Base-by-base conservation (phyloP, 2,797 vertebrate species). In the Sus cebifrons region DNA sequence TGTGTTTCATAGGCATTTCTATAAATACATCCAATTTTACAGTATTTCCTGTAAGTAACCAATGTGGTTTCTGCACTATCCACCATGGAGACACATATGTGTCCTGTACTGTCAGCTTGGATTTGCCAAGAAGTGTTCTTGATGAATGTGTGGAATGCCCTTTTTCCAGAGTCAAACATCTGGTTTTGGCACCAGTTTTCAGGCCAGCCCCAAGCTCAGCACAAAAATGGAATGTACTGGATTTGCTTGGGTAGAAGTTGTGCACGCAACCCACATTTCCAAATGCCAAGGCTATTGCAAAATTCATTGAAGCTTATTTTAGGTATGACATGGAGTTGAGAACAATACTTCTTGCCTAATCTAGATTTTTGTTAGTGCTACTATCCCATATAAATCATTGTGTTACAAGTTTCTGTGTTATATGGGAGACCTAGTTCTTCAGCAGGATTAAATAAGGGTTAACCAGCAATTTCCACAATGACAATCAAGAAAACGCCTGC, bases 21-120 rank as follows among this genome's bases (percentile, higher is more conserved):
- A 98, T 94, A 98, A 97, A 97, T 97, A 98, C 20, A 90, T 27
- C 49, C 44, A 64, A 56, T 86, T 90, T 97, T 97, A 87, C 68
- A 96, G 1, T 93, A 78, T 81, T 97, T 95, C 92, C 89, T 86
- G 71, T 87, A 97, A 96, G 96, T 96, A 97, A 89, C 84, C 84
- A 86, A 0, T 95, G 95, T 96, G 93, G 91, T 96, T 97, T 97
- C 89, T 90, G 78, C 62, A 68, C 89, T 96, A 65, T 95, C 2
- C 1, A 95, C 87, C 64, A 77, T 6, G 64, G 36, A 96, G 89
- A 96, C 94, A 96, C 96, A 97, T 88, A 89, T 96, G 96, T 88
- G 86, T 93, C 82, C 83, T 97, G 56, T 83, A 92, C 88, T 64
- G 23, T 86, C 89, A 87, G 10, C 84, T 95, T 83, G 27, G 29